Percentiles rank a stretch among this genome's conserved stretches.
Evolutionary conservation across 2,797 vertebrate species (phyloP).

Genomic region (Rhabdophis nuchalis): DNA sequence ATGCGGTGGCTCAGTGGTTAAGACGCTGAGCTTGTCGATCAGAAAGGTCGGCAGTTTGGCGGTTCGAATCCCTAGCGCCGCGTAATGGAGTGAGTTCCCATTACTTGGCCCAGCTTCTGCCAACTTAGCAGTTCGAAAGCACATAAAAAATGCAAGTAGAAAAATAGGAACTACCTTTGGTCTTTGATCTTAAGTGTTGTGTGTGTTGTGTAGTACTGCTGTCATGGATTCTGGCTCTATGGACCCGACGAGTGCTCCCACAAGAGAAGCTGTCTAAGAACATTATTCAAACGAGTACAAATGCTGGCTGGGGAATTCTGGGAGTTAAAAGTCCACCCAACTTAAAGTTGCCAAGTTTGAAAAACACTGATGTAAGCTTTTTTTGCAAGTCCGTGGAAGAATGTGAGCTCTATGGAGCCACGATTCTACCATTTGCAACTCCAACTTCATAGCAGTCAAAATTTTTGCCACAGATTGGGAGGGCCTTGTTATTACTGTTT

Average conservation of each 20-base stretch:
- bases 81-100: too few relatives aligned
- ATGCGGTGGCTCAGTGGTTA: too few relatives aligned
- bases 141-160: too few relatives aligned
- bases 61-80: too few relatives aligned
- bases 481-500: neutral
- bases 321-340: neutral
- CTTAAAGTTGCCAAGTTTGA: neutral
- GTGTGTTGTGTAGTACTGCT: neutral
- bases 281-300: neutral
- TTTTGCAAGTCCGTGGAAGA: neutral
- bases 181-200: neutral
- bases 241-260: neutral
- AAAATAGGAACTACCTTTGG: too few relatives aligned
- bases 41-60: too few relatives aligned
- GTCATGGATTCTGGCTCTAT: neutral
- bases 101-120: too few relatives aligned
- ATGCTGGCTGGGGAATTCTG: neutral
- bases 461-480: constrained; percentile 22
- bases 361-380: neutral
- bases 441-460: constrained; percentile 21
- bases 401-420: neutral
- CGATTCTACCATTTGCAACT: constrained; percentile 17
- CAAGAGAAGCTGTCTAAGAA: neutral
- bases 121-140: too few relatives aligned
- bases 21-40: too few relatives aligned